Evolutionary conservation across 2,888 invertebrate species (phyloP).

Genomic region (Ennomos quercinarius): DNA sequence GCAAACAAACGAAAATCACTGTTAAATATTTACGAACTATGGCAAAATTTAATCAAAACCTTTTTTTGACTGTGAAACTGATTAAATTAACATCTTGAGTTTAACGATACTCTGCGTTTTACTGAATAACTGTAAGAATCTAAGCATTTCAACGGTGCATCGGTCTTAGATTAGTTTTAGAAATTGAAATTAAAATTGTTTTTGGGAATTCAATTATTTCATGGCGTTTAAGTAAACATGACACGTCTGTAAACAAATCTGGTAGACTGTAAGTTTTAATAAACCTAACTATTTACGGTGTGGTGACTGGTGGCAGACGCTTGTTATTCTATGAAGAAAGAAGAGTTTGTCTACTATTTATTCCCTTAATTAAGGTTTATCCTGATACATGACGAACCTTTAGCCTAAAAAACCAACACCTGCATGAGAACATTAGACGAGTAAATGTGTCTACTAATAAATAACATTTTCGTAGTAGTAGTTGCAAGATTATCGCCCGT

Average conservation of each 20-base stretch:
- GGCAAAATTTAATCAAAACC: not conserved
- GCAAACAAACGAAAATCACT: conserved; percentile 4
- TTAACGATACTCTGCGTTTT: not conserved
- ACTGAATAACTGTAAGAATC: conserved; percentile 6
- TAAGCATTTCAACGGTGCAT: conserved; percentile 8
- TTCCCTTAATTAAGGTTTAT: no score
- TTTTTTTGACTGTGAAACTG: conserved; percentile 1
- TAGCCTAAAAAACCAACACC: no score
- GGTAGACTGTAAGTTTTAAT: conserved; percentile 1
- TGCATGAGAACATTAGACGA: no score
- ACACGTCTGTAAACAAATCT: conserved; percentile 21
- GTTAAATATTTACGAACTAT: conserved; percentile 6
- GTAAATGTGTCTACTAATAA: no score
- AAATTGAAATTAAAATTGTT: no score
- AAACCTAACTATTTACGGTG: conserved; percentile 13
- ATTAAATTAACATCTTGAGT: conserved; percentile 10
- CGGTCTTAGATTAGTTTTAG: conserved; percentile 13
- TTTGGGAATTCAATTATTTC: conserved; percentile 26
- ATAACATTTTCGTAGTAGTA: no score
- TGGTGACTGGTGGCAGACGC: not conserved
- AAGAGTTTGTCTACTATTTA: no score
- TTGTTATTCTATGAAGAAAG: no score
- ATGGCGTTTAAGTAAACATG: conserved; percentile 14
- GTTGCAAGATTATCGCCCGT: no score
- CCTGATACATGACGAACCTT: no score